phyloP scores from a whole-genome alignment of 2,888 invertebrate species.

The Tinea trinotella region DNA sequence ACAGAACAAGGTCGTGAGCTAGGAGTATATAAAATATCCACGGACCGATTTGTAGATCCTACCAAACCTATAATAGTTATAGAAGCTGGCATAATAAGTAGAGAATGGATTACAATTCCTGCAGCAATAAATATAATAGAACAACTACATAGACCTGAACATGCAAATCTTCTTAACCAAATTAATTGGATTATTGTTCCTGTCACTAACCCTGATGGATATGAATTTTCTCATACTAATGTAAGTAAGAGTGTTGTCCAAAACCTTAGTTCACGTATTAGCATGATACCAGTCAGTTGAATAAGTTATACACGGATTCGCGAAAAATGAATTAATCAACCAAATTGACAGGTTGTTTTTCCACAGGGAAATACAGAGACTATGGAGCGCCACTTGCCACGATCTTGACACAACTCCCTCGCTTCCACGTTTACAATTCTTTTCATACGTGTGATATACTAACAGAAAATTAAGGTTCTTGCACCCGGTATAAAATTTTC shows the following conservation, averaged over 20 bases:
- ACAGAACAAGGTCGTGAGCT: constrained; percentile 41
- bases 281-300: too few relatives aligned
- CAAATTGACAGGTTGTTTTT: too few relatives aligned
- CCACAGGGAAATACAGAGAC: too few relatives aligned
- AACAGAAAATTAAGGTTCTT: too few relatives aligned
- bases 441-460: too few relatives aligned
- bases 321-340: too few relatives aligned
- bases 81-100: constrained; percentile 75
- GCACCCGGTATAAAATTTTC: too few relatives aligned
- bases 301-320: too few relatives aligned
- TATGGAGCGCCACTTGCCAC: too few relatives aligned
- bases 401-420: too few relatives aligned
- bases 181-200: constrained; percentile 79
- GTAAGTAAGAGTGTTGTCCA: constrained; percentile 53
- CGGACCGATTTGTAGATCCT: constrained; percentile 30
- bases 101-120: constrained; percentile 82
- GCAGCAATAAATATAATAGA: constrained; percentile 75
- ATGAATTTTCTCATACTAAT: constrained; percentile 73
- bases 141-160: constrained; percentile 65
- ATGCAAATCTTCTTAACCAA: constrained; percentile 52
- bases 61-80: constrained; percentile 68
- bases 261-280: too few relatives aligned
- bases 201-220: constrained; percentile 81
- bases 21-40: constrained; percentile 58
- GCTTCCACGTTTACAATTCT: too few relatives aligned